Percentiles rank a stretch among this genome's conserved stretches.
Conservation (phyloP, 1,140 invertebrate genomes). For the Onthophagus taurus region DNA sequence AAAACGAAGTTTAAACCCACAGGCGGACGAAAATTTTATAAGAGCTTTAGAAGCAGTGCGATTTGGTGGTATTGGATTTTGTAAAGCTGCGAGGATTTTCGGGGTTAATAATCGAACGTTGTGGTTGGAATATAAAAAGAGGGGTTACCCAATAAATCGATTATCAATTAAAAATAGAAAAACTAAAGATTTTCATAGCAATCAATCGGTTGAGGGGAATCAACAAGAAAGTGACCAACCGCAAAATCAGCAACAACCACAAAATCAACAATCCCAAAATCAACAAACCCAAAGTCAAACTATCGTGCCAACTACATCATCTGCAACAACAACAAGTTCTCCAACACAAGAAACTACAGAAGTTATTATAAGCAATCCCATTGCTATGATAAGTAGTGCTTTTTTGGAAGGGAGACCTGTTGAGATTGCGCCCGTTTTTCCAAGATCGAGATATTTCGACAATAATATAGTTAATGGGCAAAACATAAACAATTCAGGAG, state of each 20-base stretch:
- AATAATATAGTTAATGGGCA: slow-evolving; percentile 39
- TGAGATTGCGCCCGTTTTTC: slow-evolving; percentile 43
- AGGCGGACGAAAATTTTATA: slow-evolving; percentile 69
- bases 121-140: slow-evolving; percentile 75
- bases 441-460: slow-evolving; percentile 42
- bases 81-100: slow-evolving; percentile 69
- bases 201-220: slow-evolving; percentile 30
- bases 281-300: slow-evolving; percentile 43
- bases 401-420: slow-evolving; percentile 51
- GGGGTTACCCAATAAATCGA: slow-evolving; percentile 66
- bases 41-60: slow-evolving; percentile 67
- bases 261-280: slow-evolving; percentile 40
- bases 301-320: slow-evolving; percentile 39
- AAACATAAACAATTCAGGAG: slow-evolving; percentile 58
- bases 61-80: slow-evolving; percentile 74
- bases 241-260: slow-evolving; percentile 41
- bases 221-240: slow-evolving; percentile 30
- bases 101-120: slow-evolving; percentile 74
- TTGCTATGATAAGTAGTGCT: slow-evolving; percentile 39
- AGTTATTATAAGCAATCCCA: slow-evolving; percentile 33
- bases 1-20: slow-evolving; percentile 57
- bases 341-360: slow-evolving; percentile 28
- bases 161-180: slow-evolving; percentile 64
- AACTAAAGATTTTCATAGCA: slow-evolving; percentile 38
- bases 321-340: slow-evolving; percentile 37